Evolutionary conservation across 2,113 vertebrate species (phyloP), one percentile per base, ranked within the genome.

Genomic region (Microcebus murinus): DNA sequence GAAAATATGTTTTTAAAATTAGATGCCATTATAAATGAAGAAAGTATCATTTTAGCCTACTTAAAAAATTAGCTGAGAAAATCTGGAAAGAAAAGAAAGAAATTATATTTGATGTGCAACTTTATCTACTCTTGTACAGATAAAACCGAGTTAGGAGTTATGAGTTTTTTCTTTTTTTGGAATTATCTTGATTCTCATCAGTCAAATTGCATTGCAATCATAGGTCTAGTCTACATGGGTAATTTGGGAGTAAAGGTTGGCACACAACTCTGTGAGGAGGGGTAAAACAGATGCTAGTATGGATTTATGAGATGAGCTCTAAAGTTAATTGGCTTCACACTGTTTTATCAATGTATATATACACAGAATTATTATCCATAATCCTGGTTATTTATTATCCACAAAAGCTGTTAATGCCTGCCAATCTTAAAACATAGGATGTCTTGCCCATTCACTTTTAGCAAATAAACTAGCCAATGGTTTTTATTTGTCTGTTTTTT

Each of bases 281-380:
- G 0, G 29, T 80, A 94, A 88, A 97, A 80, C 91, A 98, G 97
- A 97, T 96, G 95, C 97, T 96, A 84, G 48, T 85, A 79, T 12
- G 27, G 71, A 98, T 97, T 94, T 20, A 0, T 11, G 65, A 97
- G 68, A 77, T 73, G 45, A 63, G 70, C 15, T 0, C 3, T 42
- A 39, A 97, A 92, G 87, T 86, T 59, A 63, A 82, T 76, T 68
- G 15, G 3, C 0, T 76, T 97, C 0, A 0, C 0, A 91, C 83
- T 86, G 68, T 65, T 88, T 84, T 77, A 80, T 39, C 81, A 92
- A 95, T 42, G 1, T 50, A 86, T 50, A 86, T 84, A 17, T 18
- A 36, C 0, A 0, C 83, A 57, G 20, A 84, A 36, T 50, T 92
- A 31, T 83, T 91, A 77, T 45, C n/a, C 2, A 5, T 0, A n/a